Evolutionary conservation across 1,140 invertebrate species (phyloP).

Genomic region (Tetragonula clypearis): DNA sequence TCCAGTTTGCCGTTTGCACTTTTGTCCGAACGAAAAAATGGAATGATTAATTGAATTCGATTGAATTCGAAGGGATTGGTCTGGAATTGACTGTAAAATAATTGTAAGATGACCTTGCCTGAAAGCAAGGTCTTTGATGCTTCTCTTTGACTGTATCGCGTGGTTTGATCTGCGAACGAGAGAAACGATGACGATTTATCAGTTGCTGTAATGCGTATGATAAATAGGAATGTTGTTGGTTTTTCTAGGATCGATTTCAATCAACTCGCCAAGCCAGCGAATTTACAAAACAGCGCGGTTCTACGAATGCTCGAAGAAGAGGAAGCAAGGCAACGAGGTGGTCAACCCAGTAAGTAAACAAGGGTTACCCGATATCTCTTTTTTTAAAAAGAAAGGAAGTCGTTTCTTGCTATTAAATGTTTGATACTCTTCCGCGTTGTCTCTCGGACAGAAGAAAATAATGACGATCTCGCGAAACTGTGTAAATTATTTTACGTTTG

Average conservation of each 20-base stretch:
- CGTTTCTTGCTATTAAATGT: conserved; percentile 5
- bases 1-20: background rate
- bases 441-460: background rate
- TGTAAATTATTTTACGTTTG: background rate
- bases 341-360: conserved; percentile 83
- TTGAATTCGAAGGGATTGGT: background rate
- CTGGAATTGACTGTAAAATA: background rate
- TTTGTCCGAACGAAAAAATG: background rate
- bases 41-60: background rate
- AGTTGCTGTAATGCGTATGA: background rate
- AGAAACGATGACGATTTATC: background rate
- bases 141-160: background rate
- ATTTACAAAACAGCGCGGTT: conserved; percentile 91
- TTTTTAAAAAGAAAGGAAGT: background rate
- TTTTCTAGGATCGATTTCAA: conserved; percentile 88
- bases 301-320: conserved; percentile 91
- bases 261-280: conserved; percentile 87
- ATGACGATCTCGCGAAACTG: background rate
- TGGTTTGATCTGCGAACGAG: no score
- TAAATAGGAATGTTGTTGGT: background rate
- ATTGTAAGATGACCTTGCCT: no score
- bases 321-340: conserved; percentile 85
- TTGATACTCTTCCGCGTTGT: background rate
- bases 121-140: background rate
- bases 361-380: background rate